Conservation (phyloP, 2,113 vertebrate genomes). For the Syngnathoides biaculeatus region DNA sequence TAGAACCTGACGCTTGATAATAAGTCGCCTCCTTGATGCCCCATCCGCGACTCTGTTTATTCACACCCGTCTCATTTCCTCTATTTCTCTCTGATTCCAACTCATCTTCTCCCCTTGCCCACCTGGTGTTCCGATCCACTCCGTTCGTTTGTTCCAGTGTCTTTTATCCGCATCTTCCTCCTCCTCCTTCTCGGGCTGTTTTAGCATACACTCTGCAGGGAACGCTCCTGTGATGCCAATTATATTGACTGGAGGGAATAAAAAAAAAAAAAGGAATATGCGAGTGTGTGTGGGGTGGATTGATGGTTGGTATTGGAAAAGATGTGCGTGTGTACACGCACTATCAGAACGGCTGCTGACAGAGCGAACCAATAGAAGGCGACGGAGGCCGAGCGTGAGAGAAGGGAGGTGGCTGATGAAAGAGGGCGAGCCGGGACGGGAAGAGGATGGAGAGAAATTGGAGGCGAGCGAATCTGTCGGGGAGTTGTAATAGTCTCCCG, state of each 20-base stretch:
- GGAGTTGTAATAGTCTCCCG: conserved; percentile 73
- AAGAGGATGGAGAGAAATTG: conserved; percentile 72
- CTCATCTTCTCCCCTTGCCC: neutral
- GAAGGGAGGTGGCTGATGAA: conserved; percentile 45
- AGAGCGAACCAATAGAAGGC: conserved; percentile 29
- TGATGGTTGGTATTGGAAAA: conserved; percentile 27
- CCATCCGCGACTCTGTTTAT: neutral
- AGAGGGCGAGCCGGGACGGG: conserved; percentile 46
- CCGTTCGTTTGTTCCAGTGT: conserved; percentile 30
- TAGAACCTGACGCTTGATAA: neutral
- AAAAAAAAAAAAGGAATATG: conserved; percentile 28
- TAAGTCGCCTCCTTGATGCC: neutral
- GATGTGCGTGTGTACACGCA: conserved; percentile 28
- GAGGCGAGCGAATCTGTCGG: conserved; percentile 71
- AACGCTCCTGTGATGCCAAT: conserved; percentile 73
- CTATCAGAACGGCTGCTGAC: conserved; percentile 41
- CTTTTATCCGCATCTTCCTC: conserved; percentile 43
- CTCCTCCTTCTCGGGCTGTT: conserved; percentile 54
- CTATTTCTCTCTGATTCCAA: neutral
- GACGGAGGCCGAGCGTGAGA: conserved; percentile 13
- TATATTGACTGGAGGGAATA: conserved; percentile 70
- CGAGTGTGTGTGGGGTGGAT: conserved; percentile 8
- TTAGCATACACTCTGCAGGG: conserved; percentile 71
- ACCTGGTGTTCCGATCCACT: conserved; percentile 15
- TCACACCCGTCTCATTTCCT: neutral